Evolutionary conservation across 2,888 invertebrate genomes (phyloP), one percentile per base, ranked within the genome.

Genomic region (Athalia rosae): DNA sequence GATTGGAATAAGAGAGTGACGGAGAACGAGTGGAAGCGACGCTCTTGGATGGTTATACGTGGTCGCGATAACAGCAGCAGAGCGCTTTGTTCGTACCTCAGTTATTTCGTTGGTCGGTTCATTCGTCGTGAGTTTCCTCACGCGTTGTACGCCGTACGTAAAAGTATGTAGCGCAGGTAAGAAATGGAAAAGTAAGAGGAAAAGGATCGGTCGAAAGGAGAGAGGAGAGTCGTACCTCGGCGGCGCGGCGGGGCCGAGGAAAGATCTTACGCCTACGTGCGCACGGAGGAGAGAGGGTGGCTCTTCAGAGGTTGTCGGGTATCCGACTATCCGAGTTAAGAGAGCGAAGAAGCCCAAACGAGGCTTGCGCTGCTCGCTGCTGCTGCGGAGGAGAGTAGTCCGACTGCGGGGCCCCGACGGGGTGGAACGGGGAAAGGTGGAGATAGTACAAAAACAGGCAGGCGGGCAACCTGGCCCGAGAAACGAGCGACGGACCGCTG

Each of bases 401-500:
- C 28, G 71, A 71, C 71, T n/a, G 28, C 41, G 58, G 50, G 43
- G 56, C 58, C 71, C 56, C 45, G 43, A 15, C 43, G 47, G 71
- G 4, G 64, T 47, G 64, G 53, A 50, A 48, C 56, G 71, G 71
- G 71, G 71, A 41, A 45, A 58, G 15, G 71, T 15, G 71, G 15
- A 71, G 71, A 71, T 71, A 71, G 76, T 81, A 79, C 85, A 85
- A 85, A 86, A 85, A 85, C 84, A 85, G 83, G 82, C 83, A 71
- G 71, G 71, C 71, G 58, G 71, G 71, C 71, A 58, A 50, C 50
- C 67, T 41, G 71, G 71, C 71, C 45, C 56, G 71, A 71, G 71
- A 58, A 71, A 71, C 71, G 71, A 71, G 83, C 81, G 77, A 79
- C 80, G 81, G 79, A 85, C 84, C 81, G 82, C 81, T 85, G 83